phyloP scores from a whole-genome alignment of 64 coral and sea anemone species.

The Montipora cactus region DNA sequence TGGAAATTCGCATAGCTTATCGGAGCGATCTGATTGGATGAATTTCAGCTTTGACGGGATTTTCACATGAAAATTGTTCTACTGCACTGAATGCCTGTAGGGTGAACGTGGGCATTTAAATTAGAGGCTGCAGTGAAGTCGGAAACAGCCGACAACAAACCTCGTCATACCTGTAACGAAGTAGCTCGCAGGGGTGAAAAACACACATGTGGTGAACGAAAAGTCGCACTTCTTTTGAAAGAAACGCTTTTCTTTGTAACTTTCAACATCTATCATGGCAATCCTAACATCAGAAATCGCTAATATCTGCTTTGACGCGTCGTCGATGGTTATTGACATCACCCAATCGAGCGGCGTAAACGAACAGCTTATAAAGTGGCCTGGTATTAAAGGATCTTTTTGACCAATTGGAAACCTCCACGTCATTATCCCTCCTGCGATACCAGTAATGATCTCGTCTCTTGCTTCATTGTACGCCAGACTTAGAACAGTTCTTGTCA shows the following conservation, averaged over 20 bases:
- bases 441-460: slow-evolving; percentile 88
- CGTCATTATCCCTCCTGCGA: slow-evolving; percentile 84
- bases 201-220: slow-evolving; percentile 81
- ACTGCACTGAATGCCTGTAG: too few relatives aligned
- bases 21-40: too few relatives aligned
- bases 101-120: too few relatives aligned
- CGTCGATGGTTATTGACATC: slow-evolving; percentile 82
- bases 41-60: too few relatives aligned
- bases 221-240: slow-evolving; percentile 82
- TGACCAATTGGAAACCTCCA: slow-evolving; percentile 94
- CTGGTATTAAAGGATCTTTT: slow-evolving; percentile 81
- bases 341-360: slow-evolving; percentile 87
- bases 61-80: too few relatives aligned
- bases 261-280: slow-evolving; percentile 65
- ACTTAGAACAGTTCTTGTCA: slow-evolving; percentile 77
- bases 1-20: too few relatives aligned
- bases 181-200: slow-evolving; percentile 85
- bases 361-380: slow-evolving; percentile 63
- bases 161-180: slow-evolving; percentile 80
- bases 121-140: too few relatives aligned
- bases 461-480: slow-evolving; percentile 85
- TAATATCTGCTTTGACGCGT: slow-evolving; percentile 69
- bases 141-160: too few relatives aligned
- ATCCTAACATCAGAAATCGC: slow-evolving; percentile 84
- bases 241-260: slow-evolving; percentile 57